Percentiles rank a stretch among this genome's conserved stretches.
phyloP scores from a whole-genome alignment of 2,113 vertebrate genomes.

The Hassar affinis region DNA sequence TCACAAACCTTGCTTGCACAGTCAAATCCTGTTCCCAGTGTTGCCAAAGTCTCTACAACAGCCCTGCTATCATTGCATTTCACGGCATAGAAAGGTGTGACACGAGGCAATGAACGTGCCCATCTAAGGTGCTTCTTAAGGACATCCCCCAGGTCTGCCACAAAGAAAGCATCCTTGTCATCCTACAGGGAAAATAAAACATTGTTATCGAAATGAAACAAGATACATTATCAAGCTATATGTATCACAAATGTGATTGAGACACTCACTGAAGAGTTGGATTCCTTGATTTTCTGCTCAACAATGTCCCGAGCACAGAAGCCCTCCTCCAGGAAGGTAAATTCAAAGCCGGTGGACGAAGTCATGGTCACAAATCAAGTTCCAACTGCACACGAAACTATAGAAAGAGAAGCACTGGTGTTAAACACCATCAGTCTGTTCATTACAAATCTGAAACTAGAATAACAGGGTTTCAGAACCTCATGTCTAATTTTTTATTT shows the following conservation, averaged over 20 bases:
- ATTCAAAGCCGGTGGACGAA: conserved; percentile 78
- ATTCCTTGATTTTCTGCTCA: conserved; percentile 95
- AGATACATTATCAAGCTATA: background rate
- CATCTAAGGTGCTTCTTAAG: conserved; percentile 92
- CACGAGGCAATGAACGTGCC: conserved; percentile 83
- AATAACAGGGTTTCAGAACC: too few relatives aligned
- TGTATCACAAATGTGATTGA: background rate
- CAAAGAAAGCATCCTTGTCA: conserved; percentile 95
- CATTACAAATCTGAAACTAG: background rate
- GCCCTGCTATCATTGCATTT: conserved; percentile 92
- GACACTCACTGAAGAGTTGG: conserved; percentile 83
- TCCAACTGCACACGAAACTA: conserved; percentile 66
- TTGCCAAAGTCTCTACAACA: conserved; percentile 84
- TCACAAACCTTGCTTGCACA: conserved; percentile 92
- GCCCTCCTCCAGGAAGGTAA: conserved; percentile 91
- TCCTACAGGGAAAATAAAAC: conserved; percentile 71
- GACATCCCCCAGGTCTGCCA: conserved; percentile 92
- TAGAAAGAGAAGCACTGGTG: background rate
- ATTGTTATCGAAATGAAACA: background rate
- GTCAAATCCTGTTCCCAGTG: conserved; percentile 90
- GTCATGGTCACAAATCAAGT: conserved; percentile 72
- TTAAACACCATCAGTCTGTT: conserved; percentile 5
- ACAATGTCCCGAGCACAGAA: conserved; percentile 91
- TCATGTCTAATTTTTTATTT: too few relatives aligned
- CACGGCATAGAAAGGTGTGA: conserved; percentile 92